Evolutionary conservation across 2,113 vertebrate species (phyloP).

Genomic region (Larimichthys polyactis): DNA sequence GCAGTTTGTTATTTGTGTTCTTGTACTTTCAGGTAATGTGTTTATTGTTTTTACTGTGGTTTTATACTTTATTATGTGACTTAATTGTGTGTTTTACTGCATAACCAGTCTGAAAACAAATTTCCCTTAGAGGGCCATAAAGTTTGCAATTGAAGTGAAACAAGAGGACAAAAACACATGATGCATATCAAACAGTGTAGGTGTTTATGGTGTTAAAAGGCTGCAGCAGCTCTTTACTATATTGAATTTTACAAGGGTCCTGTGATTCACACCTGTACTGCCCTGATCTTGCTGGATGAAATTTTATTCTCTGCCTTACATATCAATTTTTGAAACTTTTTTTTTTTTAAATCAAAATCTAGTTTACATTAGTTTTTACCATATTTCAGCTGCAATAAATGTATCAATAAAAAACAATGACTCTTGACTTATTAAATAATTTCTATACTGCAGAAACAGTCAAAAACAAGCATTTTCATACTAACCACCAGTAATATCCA

Average conservation of each 20-base stretch:
- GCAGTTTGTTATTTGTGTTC: constrained; percentile 32
- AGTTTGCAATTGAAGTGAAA: constrained; percentile 48
- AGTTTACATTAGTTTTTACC: neutral
- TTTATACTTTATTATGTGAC: constrained; percentile 48
- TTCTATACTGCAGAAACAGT: neutral
- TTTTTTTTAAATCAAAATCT: neutral
- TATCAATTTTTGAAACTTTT: neutral
- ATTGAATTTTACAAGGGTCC: constrained; percentile 10
- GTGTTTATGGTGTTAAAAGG: constrained; percentile 34
- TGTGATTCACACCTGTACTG: constrained; percentile 14
- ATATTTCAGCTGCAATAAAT: too few species aligned
- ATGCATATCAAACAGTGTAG: constrained; percentile 44
- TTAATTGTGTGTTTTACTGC: constrained; percentile 65
- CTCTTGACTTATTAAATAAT: neutral
- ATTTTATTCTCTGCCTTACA: neutral
- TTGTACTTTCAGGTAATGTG: constrained; percentile 52
- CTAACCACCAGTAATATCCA: too few species aligned
- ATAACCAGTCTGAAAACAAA: constrained; percentile 55
- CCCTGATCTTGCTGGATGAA: neutral
- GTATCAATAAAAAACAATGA: too few species aligned
- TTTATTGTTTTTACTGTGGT: constrained; percentile 55
- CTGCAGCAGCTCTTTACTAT: constrained; percentile 20
- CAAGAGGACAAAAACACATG: constrained; percentile 36
- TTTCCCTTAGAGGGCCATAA: constrained; percentile 56
- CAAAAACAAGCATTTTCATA: neutral